A percentile compares a stretch with the other conserved stretches of the same genome.
Conservation (phyloP, 2,797 vertebrate species). For the Pseudomugil gertrudae region DNA sequence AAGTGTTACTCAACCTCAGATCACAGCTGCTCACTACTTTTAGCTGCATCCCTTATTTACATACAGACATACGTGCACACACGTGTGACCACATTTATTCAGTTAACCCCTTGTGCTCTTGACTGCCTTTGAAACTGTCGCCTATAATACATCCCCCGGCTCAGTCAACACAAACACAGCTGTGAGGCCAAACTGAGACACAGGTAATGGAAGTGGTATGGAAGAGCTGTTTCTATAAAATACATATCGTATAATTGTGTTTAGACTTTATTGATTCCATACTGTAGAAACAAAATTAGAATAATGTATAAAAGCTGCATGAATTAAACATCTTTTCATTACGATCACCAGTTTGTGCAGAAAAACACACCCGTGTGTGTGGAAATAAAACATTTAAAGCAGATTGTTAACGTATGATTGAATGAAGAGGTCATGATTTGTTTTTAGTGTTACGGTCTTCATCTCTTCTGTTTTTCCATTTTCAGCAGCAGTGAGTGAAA, state of each 20-base stretch:
- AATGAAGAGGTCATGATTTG: not conserved
- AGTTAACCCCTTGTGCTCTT: not conserved
- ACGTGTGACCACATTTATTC: not conserved
- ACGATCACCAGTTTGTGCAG: too few relatives aligned
- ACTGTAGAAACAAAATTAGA: not conserved
- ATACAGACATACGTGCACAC: constrained; percentile 6
- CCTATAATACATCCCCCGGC: not conserved
- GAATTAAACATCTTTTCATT: too few relatives aligned
- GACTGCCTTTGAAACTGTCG: not conserved
- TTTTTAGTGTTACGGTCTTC: not conserved
- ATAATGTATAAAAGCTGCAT: too few relatives aligned
- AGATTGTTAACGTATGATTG: not conserved
- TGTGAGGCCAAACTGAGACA: not conserved
- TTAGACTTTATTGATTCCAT: not conserved
- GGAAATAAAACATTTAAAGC: not conserved
- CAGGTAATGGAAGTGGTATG: not conserved
- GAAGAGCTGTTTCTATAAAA: not conserved
- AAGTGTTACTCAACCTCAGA: constrained; percentile 5
- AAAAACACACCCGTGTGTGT: not conserved
- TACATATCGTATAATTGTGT: not conserved
- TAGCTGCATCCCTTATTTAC: constrained; percentile 25
- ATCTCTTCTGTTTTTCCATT: not conserved
- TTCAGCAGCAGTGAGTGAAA: not conserved
- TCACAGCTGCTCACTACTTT: constrained; percentile 3
- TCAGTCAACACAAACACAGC: not conserved